Base-by-base conservation (phyloP, 23 tunicate species). In the Botrylloides violaceus region DNA sequence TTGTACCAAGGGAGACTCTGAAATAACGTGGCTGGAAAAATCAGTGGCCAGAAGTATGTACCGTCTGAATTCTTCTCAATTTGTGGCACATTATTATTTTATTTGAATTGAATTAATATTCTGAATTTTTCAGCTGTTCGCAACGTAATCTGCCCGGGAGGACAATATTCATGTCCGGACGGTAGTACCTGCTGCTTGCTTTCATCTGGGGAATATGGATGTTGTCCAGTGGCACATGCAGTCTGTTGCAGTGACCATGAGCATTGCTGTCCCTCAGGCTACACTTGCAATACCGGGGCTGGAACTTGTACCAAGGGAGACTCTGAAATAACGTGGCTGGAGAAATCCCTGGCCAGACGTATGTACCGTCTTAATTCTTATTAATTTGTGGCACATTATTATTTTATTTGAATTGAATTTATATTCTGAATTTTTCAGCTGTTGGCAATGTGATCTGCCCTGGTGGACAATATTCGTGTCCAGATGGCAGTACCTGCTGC, bases 201-300 rank as follows among this genome's bases (percentile, higher is more conserved):
- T 24, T 7, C 0, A 34, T 68, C 74, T 68, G 74, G 74, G 6
- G 55, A 68, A 28, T 68, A 19, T 19, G 74, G 74, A 6, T 68
- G 74, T 39, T 68, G 74, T 36, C 74, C 74, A 20, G 1, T 68
- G 35, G 55, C 74, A 21, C 35, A 68, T 9, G 74, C 36, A 68
- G 33, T 31, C n/a, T 63, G 70, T 63, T 63, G 70, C 29, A 63
- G 35, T 26, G 70, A 63, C 34, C 34, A 27, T 3, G 23, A 20
- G 25, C 32, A 7, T 20, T 31, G 70, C 70, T 12, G 70, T 63
- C 31, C 65, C 26, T 24, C 29, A 23, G 29, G 65, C 24, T 28
- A 24, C n/a, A 25, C 65, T 60, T 60, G 65, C 29, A 24, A 60
- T 60, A 43, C 53, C 9, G 53, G 53, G 15, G 53, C 53, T 43